These are phyloP conservation scores for Ceratina australensis DNA, from an alignment of 1,140 invertebrate species.

Conservation along the genomic window DNA sequence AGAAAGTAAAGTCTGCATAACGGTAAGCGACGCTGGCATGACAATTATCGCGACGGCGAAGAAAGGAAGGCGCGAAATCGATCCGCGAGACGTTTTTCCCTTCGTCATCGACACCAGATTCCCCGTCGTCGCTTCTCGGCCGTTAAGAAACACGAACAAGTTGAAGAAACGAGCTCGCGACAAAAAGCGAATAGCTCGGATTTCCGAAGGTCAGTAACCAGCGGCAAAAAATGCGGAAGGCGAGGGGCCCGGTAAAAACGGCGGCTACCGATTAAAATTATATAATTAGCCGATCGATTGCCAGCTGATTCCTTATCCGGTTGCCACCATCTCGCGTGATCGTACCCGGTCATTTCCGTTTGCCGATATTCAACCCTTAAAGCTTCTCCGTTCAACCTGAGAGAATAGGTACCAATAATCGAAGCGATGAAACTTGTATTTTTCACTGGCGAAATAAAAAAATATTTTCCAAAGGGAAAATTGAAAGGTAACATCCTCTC, in stretches of 20 bases:
- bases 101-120: conserved; percentile 49
- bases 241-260: conserved; percentile 3
- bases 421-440: conserved; percentile 7
- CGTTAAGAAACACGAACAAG: conserved; percentile 35
- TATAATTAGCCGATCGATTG: conserved; percentile 39
- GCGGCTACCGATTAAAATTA: conserved; percentile 28
- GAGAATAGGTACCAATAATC: no score
- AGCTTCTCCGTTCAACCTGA: no score
- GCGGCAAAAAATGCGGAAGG: conserved; percentile 37
- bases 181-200: conserved; percentile 40
- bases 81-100: conserved; percentile 29
- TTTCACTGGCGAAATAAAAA: not conserved
- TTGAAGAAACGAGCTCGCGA: conserved; percentile 34
- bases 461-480: conserved; percentile 22
- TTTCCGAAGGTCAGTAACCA: conserved; percentile 53
- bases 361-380: no score
- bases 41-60: conserved; percentile 1
- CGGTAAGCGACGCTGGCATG: not conserved
- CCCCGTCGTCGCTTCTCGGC: conserved; percentile 45
- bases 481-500: not conserved
- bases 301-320: not conserved
- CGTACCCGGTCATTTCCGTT: no score
- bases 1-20: not conserved
- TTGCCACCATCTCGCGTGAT: not conserved
- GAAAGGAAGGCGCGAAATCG: conserved; percentile 28